Conservation (phyloP, 2,888 invertebrate genomes). For the Phoenoteleia sp. region DNA sequence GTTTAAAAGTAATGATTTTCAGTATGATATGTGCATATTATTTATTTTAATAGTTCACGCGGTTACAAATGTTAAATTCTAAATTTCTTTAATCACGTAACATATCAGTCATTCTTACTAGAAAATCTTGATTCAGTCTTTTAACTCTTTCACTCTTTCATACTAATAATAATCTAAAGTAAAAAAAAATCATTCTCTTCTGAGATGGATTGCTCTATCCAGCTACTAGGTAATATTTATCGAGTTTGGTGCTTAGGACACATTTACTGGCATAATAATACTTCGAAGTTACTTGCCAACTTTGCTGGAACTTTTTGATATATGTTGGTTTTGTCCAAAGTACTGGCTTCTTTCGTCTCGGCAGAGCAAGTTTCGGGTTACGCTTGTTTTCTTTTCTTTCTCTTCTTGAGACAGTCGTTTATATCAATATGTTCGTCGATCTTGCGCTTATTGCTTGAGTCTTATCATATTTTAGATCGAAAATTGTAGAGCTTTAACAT, state of each 20-base stretch:
- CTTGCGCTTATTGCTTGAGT: conserved; percentile 32
- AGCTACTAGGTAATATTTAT: conserved; percentile 43
- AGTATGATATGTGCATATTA: too few species aligned
- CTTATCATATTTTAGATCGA: conserved; percentile 12
- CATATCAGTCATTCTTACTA: too few species aligned
- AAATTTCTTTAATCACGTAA: too few species aligned
- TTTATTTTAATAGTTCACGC: too few species aligned
- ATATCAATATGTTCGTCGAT: conserved; percentile 65
- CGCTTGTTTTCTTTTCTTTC: conserved; percentile 42
- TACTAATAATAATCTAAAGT: too few species aligned
- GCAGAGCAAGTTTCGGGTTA: conserved; percentile 34
- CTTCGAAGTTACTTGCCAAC: conserved; percentile 40
- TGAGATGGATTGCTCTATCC: conserved; percentile 4
- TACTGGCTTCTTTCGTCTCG: conserved; percentile 34
- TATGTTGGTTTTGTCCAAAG: conserved; percentile 50
- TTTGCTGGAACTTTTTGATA: conserved; percentile 66
- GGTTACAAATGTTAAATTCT: too few species aligned
- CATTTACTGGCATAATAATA: conserved; percentile 61
- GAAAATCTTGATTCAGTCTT: too few species aligned
- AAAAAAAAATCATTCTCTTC: conserved; percentile 9
- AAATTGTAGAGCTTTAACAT: conserved; percentile 18
- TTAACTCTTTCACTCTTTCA: too few species aligned
- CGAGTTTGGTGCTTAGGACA: conserved; percentile 38
- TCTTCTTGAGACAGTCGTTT: conserved; percentile 32
- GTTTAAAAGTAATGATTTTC: too few species aligned